phyloP scores from a whole-genome alignment of 2,113 vertebrate genomes.

The Trematomus loennbergii region DNA sequence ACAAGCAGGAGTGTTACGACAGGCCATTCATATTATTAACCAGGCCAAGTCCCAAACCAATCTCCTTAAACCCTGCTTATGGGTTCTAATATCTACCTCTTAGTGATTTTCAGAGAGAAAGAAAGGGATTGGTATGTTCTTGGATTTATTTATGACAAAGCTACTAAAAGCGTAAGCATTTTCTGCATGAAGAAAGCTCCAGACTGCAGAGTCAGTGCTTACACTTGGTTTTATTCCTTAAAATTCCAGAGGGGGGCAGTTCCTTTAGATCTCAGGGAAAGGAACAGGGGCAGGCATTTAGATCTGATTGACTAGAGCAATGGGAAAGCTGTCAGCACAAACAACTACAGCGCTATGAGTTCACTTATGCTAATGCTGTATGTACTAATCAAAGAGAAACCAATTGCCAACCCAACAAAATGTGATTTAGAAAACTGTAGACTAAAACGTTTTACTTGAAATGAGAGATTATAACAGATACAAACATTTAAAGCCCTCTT shows the following conservation, averaged over 20 bases:
- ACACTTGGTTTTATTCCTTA: constrained; percentile 17
- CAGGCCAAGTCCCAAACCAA: neutral
- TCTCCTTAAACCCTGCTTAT: constrained; percentile 42
- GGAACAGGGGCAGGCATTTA: constrained; percentile 7
- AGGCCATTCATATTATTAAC: constrained; percentile 14
- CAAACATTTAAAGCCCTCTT: constrained; percentile 36
- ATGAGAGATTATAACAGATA: constrained; percentile 38
- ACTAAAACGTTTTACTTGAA: constrained; percentile 61
- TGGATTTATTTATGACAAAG: constrained; percentile 45
- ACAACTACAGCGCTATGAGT: constrained; percentile 10
- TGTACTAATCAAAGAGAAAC: constrained; percentile 27
- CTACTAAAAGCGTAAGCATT: neutral
- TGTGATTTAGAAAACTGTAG: constrained; percentile 56
- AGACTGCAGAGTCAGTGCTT: constrained; percentile 29
- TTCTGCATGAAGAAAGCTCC: constrained; percentile 13
- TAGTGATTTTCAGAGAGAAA: constrained; percentile 34
- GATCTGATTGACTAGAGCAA: constrained; percentile 26
- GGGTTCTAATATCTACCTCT: constrained; percentile 72
- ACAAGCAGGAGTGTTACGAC: constrained; percentile 15
- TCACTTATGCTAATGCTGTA: constrained; percentile 13
- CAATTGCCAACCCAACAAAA: constrained; percentile 32
- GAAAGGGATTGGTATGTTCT: constrained; percentile 29
- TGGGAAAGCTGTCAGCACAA: constrained; percentile 8
- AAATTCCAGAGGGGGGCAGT: constrained; percentile 5
- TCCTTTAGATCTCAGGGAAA: constrained; percentile 59